Evolutionary conservation across 2,797 vertebrate species (phyloP).

Genomic region (Dallia pectoralis): DNA sequence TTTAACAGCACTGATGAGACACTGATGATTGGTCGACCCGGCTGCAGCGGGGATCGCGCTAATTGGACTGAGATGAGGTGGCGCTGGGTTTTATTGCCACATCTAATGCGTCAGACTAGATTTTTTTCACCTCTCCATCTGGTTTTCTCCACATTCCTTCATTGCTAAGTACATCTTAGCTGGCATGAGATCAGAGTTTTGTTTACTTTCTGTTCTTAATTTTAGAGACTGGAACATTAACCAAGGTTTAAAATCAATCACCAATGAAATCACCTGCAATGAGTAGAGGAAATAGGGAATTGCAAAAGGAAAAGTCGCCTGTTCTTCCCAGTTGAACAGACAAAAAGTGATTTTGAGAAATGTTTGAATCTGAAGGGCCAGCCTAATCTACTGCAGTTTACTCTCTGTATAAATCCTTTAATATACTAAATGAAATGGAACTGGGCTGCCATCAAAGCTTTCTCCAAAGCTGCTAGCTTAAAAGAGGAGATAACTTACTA

Average conservation of each 20-base stretch:
- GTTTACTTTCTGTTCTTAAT: neutral
- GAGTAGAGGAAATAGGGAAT: neutral
- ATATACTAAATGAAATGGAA: constrained; percentile 37
- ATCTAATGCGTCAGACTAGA: neutral
- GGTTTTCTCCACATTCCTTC: neutral
- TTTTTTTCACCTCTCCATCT: neutral
- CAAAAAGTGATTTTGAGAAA: constrained; percentile 15
- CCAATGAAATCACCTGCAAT: neutral
- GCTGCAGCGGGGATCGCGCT: neutral
- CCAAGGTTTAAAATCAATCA: neutral
- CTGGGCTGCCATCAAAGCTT: constrained; percentile 29
- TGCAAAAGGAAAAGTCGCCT: neutral
- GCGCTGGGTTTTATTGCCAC: neutral
- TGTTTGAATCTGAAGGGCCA: constrained; percentile 10
- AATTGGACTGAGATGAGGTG: neutral
- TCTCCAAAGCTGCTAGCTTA: constrained; percentile 26
- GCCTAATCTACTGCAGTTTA: constrained; percentile 18
- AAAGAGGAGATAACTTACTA: constrained; percentile 30
- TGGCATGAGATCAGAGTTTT: neutral
- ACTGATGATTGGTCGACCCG: neutral
- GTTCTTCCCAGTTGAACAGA: neutral
- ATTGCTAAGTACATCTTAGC: neutral
- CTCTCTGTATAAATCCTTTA: constrained; percentile 27
- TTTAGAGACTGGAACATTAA: neutral
- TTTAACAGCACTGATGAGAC: constrained; percentile 6